These are phyloP conservation scores for Acanthis flammea DNA, from an alignment of 2,797 vertebrate species.

Conservation along the genomic window DNA sequence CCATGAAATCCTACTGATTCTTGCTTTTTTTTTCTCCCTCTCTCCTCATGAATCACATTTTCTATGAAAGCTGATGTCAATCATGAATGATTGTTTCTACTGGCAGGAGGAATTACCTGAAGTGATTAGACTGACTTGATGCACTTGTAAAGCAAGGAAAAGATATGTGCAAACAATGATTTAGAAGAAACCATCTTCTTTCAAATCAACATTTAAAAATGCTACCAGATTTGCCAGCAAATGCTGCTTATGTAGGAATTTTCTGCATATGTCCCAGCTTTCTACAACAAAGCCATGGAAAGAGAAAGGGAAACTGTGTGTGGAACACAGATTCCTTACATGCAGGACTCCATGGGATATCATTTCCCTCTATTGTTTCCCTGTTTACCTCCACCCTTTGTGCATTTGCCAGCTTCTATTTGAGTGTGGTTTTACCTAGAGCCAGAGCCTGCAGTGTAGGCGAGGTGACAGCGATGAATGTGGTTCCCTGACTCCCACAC, in stretches of 20 bases:
- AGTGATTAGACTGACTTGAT: not conserved
- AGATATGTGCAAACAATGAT: not conserved
- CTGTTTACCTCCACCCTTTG: conserved; percentile 31
- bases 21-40: not conserved
- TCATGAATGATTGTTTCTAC: not conserved
- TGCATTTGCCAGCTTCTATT: conserved; percentile 28
- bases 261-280: not conserved
- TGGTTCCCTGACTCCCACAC: conserved; percentile 30
- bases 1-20: not conserved
- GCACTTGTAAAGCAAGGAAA: not conserved
- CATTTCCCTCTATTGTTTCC: conserved; percentile 33
- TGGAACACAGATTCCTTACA: not conserved
- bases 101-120: not conserved
- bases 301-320: not conserved
- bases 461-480: not conserved
- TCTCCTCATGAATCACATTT: not conserved
- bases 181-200: not conserved
- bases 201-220: not conserved
- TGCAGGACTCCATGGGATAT: not conserved
- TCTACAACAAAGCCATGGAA: not conserved
- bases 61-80: not conserved
- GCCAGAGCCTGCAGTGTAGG: not conserved
- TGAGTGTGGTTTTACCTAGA: conserved; percentile 39
- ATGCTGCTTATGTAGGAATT: not conserved
- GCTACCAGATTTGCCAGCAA: not conserved